Conservation (phyloP, 2,888 invertebrate species). For the Orchestes rusci region DNA sequence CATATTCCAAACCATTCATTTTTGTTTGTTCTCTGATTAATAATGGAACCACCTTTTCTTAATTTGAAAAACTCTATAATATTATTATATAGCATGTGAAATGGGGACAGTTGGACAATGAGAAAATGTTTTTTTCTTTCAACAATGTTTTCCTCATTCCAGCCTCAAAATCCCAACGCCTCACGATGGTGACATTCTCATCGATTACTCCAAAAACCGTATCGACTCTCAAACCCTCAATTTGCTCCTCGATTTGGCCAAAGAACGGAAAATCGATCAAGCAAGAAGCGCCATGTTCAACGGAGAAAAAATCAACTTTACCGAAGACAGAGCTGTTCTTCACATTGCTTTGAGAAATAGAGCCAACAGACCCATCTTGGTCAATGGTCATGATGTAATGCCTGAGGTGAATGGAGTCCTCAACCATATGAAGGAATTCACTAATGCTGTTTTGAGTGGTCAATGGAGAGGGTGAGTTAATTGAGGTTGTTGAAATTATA, state of each 20-base stretch:
- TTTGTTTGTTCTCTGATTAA: no score
- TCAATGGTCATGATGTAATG: conserved; percentile 86
- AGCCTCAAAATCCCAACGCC: conserved; percentile 73
- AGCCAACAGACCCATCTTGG: conserved; percentile 65
- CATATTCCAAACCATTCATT: no score
- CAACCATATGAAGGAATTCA: conserved; percentile 91
- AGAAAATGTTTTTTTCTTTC: no score
- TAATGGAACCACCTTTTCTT: no score
- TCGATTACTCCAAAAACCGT: conserved; percentile 97
- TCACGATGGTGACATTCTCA: conserved; percentile 79
- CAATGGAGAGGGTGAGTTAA: conserved; percentile 57
- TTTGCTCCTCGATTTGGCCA: conserved; percentile 74
- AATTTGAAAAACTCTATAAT: no score
- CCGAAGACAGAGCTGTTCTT: conserved; percentile 91
- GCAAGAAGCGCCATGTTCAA: conserved; percentile 86
- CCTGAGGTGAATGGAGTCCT: conserved; percentile 88
- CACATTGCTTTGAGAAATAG: conserved; percentile 92
- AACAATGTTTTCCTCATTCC: no score
- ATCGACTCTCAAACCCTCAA: conserved; percentile 69
- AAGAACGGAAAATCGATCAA: conserved; percentile 71
- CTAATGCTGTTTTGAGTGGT: conserved; percentile 64
- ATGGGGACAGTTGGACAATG: no score
- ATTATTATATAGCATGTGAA: no score
- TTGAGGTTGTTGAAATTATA: conserved; percentile 4
- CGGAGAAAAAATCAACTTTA: conserved; percentile 96